Conservation (phyloP, 2,888 invertebrate species). For the Campaea margaritaria region DNA sequence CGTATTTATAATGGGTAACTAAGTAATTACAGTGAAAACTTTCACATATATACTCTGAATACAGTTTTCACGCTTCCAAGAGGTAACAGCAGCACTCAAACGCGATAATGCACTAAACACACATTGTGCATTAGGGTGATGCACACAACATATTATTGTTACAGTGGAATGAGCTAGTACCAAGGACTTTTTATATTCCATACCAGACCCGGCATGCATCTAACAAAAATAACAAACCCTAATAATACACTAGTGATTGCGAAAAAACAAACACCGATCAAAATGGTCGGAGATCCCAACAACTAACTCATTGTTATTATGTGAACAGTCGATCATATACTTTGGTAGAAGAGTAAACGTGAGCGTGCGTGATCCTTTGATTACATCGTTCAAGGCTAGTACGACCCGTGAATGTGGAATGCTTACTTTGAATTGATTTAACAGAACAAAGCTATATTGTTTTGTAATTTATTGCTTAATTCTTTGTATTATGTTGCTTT, state of each 20-base stretch:
- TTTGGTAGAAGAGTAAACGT: too few relatives aligned
- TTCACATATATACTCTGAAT: background rate
- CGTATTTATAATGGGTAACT: background rate
- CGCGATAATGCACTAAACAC: conserved; percentile 43
- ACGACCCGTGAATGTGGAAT: conserved; percentile 32
- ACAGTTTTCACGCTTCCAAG: conserved; percentile 16
- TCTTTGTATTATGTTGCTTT: background rate
- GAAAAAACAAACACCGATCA: too few relatives aligned
- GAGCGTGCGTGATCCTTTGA: too few relatives aligned
- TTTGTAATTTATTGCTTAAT: conserved; percentile 2
- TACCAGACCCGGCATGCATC: too few relatives aligned
- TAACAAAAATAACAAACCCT: too few relatives aligned
- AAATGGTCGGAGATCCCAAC: too few relatives aligned
- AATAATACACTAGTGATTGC: too few relatives aligned
- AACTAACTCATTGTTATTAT: too few relatives aligned
- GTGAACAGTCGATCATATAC: too few relatives aligned
- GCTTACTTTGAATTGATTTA: conserved; percentile 43
- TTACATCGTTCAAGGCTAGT: too few relatives aligned
- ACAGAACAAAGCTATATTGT: conserved; percentile 31
- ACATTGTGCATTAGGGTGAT: conserved; percentile 33
- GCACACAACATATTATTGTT: conserved; percentile 26
- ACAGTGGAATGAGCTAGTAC: conserved; percentile 7
- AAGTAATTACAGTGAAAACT: conserved; percentile 5
- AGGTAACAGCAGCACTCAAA: background rate
- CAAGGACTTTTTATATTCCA: too few relatives aligned